Evolutionary conservation across 2,113 vertebrate species (phyloP).

Genomic region (Athene noctua): DNA sequence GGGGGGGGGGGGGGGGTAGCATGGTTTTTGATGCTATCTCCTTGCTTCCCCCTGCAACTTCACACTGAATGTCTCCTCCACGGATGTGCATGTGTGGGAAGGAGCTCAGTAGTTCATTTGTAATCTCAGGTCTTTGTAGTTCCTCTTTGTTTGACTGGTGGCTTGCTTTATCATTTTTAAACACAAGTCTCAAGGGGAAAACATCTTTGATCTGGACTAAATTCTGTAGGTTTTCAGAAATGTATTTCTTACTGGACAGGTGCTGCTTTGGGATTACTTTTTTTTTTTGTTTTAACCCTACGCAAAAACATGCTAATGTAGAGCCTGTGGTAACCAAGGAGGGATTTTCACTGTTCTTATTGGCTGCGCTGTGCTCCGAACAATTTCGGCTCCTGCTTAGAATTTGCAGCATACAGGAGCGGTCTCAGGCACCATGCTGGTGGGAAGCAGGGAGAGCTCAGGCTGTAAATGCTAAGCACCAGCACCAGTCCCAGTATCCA

Average conservation of each 20-base stretch:
- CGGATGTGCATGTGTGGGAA: background rate
- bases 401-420: background rate
- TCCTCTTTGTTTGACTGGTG: background rate
- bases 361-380: background rate
- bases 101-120: background rate
- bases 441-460: background rate
- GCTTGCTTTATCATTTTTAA: conserved; percentile 2
- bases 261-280: background rate
- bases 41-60: background rate
- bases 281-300: background rate
- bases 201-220: background rate
- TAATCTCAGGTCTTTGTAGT: background rate
- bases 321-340: background rate
- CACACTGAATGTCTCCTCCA: background rate
- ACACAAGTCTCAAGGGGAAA: background rate
- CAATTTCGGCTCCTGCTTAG: background rate
- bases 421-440: background rate
- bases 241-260: background rate
- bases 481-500: background rate
- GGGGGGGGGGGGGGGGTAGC: background rate
- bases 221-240: background rate
- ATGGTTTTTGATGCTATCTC: background rate
- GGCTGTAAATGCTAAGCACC: background rate
- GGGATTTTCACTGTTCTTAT: background rate
- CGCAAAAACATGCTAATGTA: background rate